A percentile compares a stretch with the other conserved stretches of the same genome.
These are phyloP conservation scores for Proteles cristata DNA, from an alignment of 2,113 vertebrate species.

Conservation along the genomic window DNA sequence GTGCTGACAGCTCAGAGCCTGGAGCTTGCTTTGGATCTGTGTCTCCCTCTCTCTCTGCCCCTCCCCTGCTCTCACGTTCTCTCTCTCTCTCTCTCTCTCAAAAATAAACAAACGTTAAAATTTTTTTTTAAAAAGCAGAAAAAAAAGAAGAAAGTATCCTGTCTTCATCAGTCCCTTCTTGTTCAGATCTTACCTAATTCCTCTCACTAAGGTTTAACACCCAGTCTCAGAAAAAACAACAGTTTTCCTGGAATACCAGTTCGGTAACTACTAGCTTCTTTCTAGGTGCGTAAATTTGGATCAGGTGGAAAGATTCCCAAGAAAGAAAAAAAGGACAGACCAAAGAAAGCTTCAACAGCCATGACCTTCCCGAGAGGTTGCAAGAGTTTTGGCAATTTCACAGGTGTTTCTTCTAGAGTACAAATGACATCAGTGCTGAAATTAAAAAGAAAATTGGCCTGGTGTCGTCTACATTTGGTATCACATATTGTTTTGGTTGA, in stretches of 20 bases:
- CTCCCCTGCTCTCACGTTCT: too few species aligned
- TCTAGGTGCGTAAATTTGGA: neutral
- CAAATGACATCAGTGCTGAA: slow-evolving; percentile 71
- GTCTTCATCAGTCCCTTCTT: neutral
- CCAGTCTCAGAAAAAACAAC: neutral
- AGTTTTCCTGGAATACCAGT: neutral
- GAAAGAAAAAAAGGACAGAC: neutral
- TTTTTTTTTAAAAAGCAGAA: too few species aligned
- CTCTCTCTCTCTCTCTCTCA: too few species aligned
- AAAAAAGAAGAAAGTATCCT: neutral
- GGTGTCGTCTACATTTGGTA: slow-evolving; percentile 38
- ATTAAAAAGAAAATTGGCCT: slow-evolving; percentile 38
- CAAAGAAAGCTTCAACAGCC: slow-evolving; percentile 31
- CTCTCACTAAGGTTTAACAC: neutral
- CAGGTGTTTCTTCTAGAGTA: slow-evolving; percentile 65
- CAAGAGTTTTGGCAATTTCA: slow-evolving; percentile 56
- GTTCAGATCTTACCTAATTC: neutral
- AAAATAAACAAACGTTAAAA: too few species aligned
- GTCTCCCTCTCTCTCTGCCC: too few species aligned
- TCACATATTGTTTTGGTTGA: slow-evolving; percentile 74
- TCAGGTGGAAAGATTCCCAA: neutral
- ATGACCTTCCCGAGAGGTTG: slow-evolving; percentile 44
- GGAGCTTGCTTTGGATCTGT: too few species aligned
- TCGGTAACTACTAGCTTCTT: neutral
- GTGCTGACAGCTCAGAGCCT: too few species aligned